Evolutionary conservation across 1,140 invertebrate species (phyloP), one percentile per base, ranked within the genome.

Genomic region (Trissolcus basalis): DNA sequence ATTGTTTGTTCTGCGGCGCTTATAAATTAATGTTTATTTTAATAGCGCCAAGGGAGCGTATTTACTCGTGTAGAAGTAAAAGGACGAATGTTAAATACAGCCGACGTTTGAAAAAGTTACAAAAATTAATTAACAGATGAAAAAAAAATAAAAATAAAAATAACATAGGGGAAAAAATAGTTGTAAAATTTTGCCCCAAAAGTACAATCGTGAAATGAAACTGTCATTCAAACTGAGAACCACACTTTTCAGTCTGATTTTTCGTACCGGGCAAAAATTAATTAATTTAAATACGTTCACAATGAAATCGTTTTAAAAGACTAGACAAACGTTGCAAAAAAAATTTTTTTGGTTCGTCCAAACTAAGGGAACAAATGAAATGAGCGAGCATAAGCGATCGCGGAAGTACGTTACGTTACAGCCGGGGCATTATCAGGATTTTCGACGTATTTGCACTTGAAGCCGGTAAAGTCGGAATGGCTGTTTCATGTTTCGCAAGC

Each of bases 401-500:
- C 19, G 36, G 43, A 61, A 27, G 19, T 27, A 27, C 19, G 19
- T 27, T 70, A 48, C 55, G 61, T 70, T 69, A 45, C 44, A 56
- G 72, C 41, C 15, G 44, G 9, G 19, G 55, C 41, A 69, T 76
- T 76, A 76, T 70, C 68, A 67, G 67, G 67, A 70, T 70, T 70
- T 76, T 60, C 60, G 16, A 70, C 65, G 73, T 60, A 70, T 70
- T 70, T 67, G 54, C 73, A 65, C 65, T 65, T 4, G 35, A 70
- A 32, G 55, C 47, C 11, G 11, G 49, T 12, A 70, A 65, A 70
- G 45, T 65, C 45, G 77, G 72, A 80, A 82, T 81, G 78, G 82
- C 72, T 73, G 73, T 83, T 82, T 53, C 75, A 36, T 82, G 82
- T 83, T 81, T 79, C 72, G 65, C 58, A 7, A 67, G 71, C 59